Conservation (phyloP, 2,888 invertebrate genomes). For the Catonia carolina region DNA sequence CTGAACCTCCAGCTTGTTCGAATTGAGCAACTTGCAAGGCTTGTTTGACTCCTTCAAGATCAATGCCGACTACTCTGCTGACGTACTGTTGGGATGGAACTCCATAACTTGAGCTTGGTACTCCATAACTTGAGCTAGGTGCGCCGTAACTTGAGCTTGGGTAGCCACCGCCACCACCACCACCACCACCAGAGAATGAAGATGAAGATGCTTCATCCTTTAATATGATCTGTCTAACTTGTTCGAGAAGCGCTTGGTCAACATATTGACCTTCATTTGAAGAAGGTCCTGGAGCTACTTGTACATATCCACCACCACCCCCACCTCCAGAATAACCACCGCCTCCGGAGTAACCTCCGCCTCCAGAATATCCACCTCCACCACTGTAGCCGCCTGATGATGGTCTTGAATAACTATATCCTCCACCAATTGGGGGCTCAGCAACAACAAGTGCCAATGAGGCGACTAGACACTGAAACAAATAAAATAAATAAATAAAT, state of each 20-base stretch:
- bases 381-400: constrained; percentile 43
- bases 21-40: constrained; percentile 84
- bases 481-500: too few relatives aligned
- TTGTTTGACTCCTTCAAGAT: constrained; percentile 77
- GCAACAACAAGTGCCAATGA: constrained; percentile 43
- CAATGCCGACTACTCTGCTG: constrained; percentile 70
- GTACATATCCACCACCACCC: constrained; percentile 59
- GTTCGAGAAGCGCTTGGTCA: constrained; percentile 67
- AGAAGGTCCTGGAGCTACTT: constrained; percentile 70
- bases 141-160: constrained; percentile 34
- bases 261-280: constrained; percentile 78
- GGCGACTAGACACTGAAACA: constrained; percentile 71
- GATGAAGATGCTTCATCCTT: constrained; percentile 56
- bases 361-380: constrained; percentile 42
- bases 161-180: constrained; percentile 44
- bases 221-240: constrained; percentile 71
- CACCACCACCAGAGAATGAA: constrained; percentile 44
- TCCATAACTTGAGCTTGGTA: constrained; percentile 43
- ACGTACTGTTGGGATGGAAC: constrained; percentile 50
- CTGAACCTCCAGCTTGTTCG: constrained; percentile 57
- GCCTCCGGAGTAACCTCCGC: constrained; percentile 41
- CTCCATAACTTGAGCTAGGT: constrained; percentile 36
- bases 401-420: constrained; percentile 68
- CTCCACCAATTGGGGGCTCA: constrained; percentile 41
- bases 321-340: constrained; percentile 44